These are phyloP conservation scores for Gryllus bimaculatus DNA, from an alignment of 1,140 invertebrate genomes.

Conservation along the genomic window DNA sequence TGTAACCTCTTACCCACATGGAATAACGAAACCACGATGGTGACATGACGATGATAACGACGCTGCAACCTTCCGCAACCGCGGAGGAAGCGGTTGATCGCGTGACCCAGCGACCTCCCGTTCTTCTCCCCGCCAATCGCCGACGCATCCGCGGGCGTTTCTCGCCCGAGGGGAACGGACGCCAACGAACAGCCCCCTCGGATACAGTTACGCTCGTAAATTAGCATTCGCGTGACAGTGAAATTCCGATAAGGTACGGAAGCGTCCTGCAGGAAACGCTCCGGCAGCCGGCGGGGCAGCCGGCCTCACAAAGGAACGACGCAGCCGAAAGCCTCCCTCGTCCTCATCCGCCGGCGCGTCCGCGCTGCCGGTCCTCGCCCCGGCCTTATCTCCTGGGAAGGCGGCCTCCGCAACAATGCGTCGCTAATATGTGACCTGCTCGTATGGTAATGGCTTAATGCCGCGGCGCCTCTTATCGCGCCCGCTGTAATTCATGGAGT, in stretches of 20 bases:
- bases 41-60: too few relatives aligned
- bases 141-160: too few relatives aligned
- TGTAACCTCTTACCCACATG: too few relatives aligned
- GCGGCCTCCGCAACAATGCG: not conserved
- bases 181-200: not conserved
- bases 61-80: too few relatives aligned
- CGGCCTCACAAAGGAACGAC: not conserved
- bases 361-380: too few relatives aligned
- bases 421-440: not conserved
- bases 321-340: not conserved
- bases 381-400: not conserved
- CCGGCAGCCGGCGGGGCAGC: too few relatives aligned
- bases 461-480: not conserved
- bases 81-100: too few relatives aligned
- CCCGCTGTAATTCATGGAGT: not conserved
- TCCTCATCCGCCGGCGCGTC: not conserved
- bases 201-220: not conserved
- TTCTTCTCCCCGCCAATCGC: too few relatives aligned
- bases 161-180: not conserved
- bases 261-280: not conserved
- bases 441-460: conserved; percentile 4
- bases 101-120: too few relatives aligned
- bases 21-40: too few relatives aligned
- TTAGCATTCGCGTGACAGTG: not conserved
- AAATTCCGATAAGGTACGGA: not conserved